Evolutionary conservation across 2,113 vertebrate genomes (phyloP).

Genomic region (Seriola dumerili): DNA sequence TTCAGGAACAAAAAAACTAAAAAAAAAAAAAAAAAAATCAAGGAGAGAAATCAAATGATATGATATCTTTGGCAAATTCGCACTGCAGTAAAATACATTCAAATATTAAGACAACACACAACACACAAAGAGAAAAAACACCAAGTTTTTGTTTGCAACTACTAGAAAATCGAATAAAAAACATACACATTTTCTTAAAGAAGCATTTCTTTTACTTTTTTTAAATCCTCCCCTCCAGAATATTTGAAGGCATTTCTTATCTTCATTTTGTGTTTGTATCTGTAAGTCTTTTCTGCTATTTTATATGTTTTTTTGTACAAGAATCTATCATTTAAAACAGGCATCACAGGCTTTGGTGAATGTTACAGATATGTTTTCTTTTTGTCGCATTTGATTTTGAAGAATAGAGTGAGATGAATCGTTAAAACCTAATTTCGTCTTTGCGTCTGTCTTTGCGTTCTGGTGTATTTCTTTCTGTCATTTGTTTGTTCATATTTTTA

Average conservation of each 20-base stretch:
- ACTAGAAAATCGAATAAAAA: constrained; percentile 99
- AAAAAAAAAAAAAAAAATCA: constrained; percentile 50
- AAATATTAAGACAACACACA: constrained; percentile 99
- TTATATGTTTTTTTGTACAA: constrained; percentile 83
- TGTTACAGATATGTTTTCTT: constrained; percentile 86
- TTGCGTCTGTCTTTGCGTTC: constrained; percentile 40
- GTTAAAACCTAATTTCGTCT: constrained; percentile 57
- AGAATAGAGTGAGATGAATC: constrained; percentile 40
- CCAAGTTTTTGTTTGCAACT: constrained; percentile 91
- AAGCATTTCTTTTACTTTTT: constrained; percentile 91
- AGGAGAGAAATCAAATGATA: constrained; percentile 88
- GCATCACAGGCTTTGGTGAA: constrained; percentile 96
- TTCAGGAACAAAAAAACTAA: constrained; percentile 83
- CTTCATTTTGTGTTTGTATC: constrained; percentile 79
- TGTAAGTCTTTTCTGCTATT: constrained; percentile 78
- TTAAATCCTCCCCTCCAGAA: constrained; percentile 85
- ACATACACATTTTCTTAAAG: constrained; percentile 97
- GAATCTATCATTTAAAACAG: constrained; percentile 88
- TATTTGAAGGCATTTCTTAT: constrained; percentile 91
- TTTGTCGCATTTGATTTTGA: constrained; percentile 62
- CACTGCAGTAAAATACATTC: constrained; percentile 99
- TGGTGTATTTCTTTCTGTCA: constrained; percentile 61
- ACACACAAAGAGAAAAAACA: constrained; percentile 96
- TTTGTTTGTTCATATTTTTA: constrained; percentile 51
- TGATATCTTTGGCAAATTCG: constrained; percentile 99